These are phyloP conservation scores for Strix uralensis DNA, from an alignment of 2,113 vertebrate species.

Conservation along the genomic window DNA sequence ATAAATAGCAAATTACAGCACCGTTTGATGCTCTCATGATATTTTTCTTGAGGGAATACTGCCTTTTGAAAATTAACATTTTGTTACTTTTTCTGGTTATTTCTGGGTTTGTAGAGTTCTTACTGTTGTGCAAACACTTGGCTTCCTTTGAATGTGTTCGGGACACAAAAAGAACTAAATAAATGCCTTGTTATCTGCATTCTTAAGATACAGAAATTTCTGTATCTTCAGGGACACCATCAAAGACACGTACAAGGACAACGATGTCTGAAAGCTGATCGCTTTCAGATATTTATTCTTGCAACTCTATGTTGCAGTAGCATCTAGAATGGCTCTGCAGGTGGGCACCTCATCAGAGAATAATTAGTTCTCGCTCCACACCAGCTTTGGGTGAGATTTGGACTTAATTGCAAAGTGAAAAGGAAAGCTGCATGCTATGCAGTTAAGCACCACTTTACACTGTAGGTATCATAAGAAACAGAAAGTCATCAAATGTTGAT, in stretches of 20 bases:
- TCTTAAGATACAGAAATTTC: not conserved
- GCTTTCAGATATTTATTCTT: not conserved
- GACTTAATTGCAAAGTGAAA: constrained; percentile 18
- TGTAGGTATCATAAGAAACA: not conserved
- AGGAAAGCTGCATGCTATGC: not conserved
- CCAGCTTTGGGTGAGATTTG: not conserved
- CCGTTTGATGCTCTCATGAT: not conserved
- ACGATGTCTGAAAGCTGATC: not conserved
- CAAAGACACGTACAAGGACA: fast-evolving
- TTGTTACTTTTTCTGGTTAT: not conserved
- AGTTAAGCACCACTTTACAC: not conserved
- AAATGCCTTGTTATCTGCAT: not conserved
- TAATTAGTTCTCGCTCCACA: not conserved
- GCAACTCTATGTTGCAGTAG: not conserved
- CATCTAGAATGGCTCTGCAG: not conserved
- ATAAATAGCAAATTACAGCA: not conserved
- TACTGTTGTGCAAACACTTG: not conserved
- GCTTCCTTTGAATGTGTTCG: not conserved
- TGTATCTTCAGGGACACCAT: not conserved
- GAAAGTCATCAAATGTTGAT: not conserved
- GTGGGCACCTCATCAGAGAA: constrained; percentile 12
- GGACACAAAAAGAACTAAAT: not conserved
- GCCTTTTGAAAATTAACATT: not conserved
- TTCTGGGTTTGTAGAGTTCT: not conserved
- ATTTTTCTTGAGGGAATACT: not conserved